A percentile compares a stretch with the other conserved stretches of the same genome.
Evolutionary conservation across 2,113 vertebrate genomes (phyloP).

Genomic region (Aegithalos caudatus): DNA sequence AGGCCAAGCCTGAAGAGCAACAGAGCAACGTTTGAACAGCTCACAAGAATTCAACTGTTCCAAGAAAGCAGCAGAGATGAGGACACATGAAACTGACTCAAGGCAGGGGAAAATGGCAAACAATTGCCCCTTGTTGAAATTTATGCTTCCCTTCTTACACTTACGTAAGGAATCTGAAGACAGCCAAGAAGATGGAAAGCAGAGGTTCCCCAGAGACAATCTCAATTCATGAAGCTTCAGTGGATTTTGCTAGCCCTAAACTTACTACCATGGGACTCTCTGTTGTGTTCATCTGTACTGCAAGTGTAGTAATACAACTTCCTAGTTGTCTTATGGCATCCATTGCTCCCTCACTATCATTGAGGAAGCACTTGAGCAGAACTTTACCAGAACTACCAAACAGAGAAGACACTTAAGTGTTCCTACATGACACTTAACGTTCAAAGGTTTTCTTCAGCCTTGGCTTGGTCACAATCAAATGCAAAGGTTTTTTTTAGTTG

Average conservation of each 20-base stretch:
- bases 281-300: background rate
- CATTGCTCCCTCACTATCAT: background rate
- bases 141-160: background rate
- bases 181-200: background rate
- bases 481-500: background rate
- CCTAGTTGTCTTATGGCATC: background rate
- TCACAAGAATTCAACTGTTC: background rate
- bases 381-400: background rate
- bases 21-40: background rate
- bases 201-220: background rate
- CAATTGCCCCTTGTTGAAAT: background rate
- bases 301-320: background rate
- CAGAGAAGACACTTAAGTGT: background rate
- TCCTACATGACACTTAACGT: background rate
- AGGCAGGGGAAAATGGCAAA: fast-evolving
- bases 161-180: background rate
- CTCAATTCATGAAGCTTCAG: background rate
- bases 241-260: background rate
- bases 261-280: background rate
- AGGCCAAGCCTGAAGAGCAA: background rate
- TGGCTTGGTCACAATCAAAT: background rate
- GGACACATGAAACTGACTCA: background rate
- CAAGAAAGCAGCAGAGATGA: background rate
- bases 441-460: background rate
- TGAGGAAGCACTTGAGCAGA: background rate